These are phyloP conservation scores for Salmo trutta DNA, from an alignment of 2,797 vertebrate species.

Conservation along the genomic window DNA sequence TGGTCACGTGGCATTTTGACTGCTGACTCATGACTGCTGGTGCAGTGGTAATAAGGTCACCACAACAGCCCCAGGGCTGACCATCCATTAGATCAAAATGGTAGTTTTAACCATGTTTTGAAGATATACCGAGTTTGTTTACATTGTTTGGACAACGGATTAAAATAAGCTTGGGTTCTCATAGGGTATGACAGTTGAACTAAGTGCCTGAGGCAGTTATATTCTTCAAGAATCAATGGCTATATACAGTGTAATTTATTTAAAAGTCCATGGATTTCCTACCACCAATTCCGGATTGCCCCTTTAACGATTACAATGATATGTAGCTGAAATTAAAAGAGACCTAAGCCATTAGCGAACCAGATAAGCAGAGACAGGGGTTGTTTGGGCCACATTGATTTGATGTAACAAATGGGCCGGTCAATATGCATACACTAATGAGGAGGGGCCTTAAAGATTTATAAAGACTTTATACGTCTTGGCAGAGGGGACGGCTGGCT, in stretches of 20 bases:
- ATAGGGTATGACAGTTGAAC: not conserved
- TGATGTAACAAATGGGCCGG: constrained; percentile 27
- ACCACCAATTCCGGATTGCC: not conserved
- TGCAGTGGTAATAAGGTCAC: too few relatives aligned
- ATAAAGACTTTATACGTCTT: constrained; percentile 69
- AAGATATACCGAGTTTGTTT: too few relatives aligned
- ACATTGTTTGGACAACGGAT: not conserved
- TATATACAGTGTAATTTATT: not conserved
- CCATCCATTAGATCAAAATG: too few relatives aligned
- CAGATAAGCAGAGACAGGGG: constrained; percentile 53
- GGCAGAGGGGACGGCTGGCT: constrained; percentile 54
- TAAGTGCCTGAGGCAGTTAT: not conserved
- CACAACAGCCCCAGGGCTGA: too few relatives aligned
- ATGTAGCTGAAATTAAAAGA: constrained; percentile 69
- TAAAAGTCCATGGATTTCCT: not conserved
- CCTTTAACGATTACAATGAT: constrained; percentile 63
- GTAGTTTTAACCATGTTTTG: too few relatives aligned
- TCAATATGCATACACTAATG: constrained; percentile 41
- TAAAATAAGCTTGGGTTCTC: not conserved
- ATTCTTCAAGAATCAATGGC: not conserved
- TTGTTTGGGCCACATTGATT: constrained; percentile 59
- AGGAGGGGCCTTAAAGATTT: constrained; percentile 55
- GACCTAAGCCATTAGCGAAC: constrained; percentile 61
- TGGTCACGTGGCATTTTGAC: too few relatives aligned
- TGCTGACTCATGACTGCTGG: too few relatives aligned